These are phyloP conservation scores for Phenganax stokvisi DNA, from an alignment of 92 coral and sea anemone genomes.

Conservation along the genomic window DNA sequence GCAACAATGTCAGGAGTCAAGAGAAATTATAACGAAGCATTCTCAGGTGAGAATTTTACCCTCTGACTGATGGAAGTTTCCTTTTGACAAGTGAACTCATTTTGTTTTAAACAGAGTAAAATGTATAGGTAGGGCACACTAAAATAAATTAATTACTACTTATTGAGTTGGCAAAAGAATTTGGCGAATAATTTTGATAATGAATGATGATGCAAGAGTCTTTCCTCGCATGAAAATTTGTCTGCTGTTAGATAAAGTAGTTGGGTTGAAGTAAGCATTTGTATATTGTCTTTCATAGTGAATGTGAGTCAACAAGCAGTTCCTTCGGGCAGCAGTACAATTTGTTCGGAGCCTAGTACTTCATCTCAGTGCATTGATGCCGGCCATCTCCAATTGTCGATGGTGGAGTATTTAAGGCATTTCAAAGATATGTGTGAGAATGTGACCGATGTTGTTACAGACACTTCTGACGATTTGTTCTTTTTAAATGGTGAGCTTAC, in stretches of 20 bases:
- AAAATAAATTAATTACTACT: too few species aligned
- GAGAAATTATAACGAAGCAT: slow-evolving; percentile 7
- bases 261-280: too few species aligned
- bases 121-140: too few species aligned
- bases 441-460: slow-evolving; percentile 74
- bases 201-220: too few species aligned
- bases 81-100: not conserved
- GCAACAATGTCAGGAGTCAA: not conserved
- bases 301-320: not conserved
- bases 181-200: too few species aligned
- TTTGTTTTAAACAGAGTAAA: too few species aligned
- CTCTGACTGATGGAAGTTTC: not conserved
- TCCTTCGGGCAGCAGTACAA: not conserved
- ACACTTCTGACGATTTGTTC: slow-evolving; percentile 81
- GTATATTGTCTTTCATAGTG: too few species aligned
- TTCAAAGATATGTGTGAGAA: not conserved
- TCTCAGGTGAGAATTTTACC: not conserved
- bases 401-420: not conserved
- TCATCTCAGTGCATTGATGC: not conserved
- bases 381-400: not conserved
- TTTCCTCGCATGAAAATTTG: too few species aligned
- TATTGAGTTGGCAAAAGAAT: too few species aligned
- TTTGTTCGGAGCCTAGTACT: not conserved
- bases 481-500: slow-evolving; percentile 64
- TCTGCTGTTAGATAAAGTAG: too few species aligned